Evolutionary conservation across 1,140 invertebrate genomes (phyloP), one percentile per base, ranked within the genome.

Genomic region (Campoletis sonorensis): DNA sequence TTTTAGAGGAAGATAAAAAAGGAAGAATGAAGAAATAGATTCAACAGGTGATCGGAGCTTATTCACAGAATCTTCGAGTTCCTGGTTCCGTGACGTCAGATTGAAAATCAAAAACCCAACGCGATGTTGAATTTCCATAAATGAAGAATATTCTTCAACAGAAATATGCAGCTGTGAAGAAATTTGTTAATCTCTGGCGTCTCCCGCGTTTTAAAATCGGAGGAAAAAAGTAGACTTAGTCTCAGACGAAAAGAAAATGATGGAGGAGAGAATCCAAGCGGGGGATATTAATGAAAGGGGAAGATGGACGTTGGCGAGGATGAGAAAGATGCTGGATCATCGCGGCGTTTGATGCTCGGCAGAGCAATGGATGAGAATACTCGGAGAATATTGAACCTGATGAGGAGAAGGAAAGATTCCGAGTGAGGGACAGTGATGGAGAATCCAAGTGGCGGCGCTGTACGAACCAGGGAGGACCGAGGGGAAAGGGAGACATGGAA

Each of bases 401-500:
- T 79, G 61, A 45, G 51, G 23, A 49, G 27, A 61, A 77, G 51
- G 75, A 77, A 27, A 45, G 54, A 77, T 61, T 18, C 27, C 26
- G 40, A 23, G 51, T 77, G 51, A 23, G 33, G 51, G 54, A 77
- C 27, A 77, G 75, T 30, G 72, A 77, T 23, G 75, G 75, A 37
- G 75, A 23, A 77, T 40, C 30, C 40, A 64, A 77, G 75, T 79
- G 68, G 80, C 70, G 79, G 13, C 67, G 71, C 1, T 37, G 33
- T 72, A 77, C 82, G 81, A 81, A 73, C 73, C 23, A 15, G 76
- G 79, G 82, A 54, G 40, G 8, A 11, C 1, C 3, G 40, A 75
- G 79, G 64, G 51, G 71, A 85, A 33, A n/a, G n/a, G n/a, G 49
- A 51, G 49, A 54, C 18, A 54, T n/a, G 79, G 76, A 81, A 67